phyloP scores from a whole-genome alignment of 1,140 invertebrate species.

The Heliconius hewitsoni region DNA sequence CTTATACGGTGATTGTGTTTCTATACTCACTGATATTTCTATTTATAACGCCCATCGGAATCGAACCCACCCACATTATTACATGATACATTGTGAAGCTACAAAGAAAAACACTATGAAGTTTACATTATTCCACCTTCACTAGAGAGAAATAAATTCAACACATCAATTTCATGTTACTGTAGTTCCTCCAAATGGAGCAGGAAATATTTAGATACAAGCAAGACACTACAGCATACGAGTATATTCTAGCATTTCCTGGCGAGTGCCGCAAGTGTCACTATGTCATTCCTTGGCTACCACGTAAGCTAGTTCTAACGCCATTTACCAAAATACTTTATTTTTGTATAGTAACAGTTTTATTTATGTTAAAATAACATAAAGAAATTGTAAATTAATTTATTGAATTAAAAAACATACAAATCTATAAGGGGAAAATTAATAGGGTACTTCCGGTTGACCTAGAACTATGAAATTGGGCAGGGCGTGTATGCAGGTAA shows the following conservation, averaged over 20 bases:
- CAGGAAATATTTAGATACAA: slow-evolving; percentile 1
- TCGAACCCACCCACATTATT: too few relatives aligned
- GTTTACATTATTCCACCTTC: too few relatives aligned
- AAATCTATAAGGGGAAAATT: too few relatives aligned
- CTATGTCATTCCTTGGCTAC: background rate
- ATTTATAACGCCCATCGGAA: background rate
- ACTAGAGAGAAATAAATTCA: background rate
- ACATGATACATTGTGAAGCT: too few relatives aligned
- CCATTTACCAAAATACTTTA: background rate
- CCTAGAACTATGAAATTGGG: too few relatives aligned
- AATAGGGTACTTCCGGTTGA: too few relatives aligned
- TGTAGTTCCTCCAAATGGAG: background rate
- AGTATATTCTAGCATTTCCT: background rate
- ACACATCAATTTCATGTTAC: background rate
- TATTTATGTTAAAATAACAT: background rate
- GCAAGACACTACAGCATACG: background rate
- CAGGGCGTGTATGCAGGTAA: too few relatives aligned
- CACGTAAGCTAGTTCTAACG: background rate
- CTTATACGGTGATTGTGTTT: background rate
- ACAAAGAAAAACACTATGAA: too few relatives aligned
- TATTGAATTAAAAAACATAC: too few relatives aligned
- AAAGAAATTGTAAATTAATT: too few relatives aligned
- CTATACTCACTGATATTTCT: background rate
- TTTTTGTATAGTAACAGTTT: background rate
- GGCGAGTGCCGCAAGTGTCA: background rate